These are phyloP conservation scores for Corythoichthys haematopterus DNA, from an alignment of 2,113 vertebrate genomes.

Conservation along the genomic window DNA sequence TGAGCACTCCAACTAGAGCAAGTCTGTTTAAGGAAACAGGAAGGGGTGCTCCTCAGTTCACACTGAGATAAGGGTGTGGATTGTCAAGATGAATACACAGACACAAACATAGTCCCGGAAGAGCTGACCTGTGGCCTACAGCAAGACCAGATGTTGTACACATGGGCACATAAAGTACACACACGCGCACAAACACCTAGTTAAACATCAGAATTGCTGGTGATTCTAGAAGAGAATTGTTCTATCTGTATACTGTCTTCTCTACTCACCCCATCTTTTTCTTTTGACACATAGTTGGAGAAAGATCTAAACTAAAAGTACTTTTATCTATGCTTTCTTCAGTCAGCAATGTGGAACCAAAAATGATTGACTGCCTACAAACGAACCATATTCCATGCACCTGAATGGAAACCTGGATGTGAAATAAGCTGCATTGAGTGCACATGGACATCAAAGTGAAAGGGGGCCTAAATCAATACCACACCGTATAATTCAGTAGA, in stretches of 20 bases:
- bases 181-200: background rate
- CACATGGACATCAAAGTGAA: constrained; percentile 5
- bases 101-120: constrained; percentile 26
- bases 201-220: constrained; percentile 33
- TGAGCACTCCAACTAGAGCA: constrained; percentile 50
- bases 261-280: constrained; percentile 31
- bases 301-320: constrained; percentile 24
- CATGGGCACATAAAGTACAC: background rate
- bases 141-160: constrained; percentile 56
- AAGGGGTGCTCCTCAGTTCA: constrained; percentile 61
- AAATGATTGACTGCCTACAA: background rate
- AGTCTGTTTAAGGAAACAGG: constrained; percentile 68
- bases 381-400: background rate
- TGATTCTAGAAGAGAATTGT: constrained; percentile 20
- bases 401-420: background rate
- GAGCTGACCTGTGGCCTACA: constrained; percentile 44
- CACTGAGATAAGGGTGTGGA: constrained; percentile 61
- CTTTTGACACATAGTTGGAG: constrained; percentile 34
- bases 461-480: background rate
- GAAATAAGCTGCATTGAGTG: constrained; percentile 7
- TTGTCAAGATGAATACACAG: constrained; percentile 31
- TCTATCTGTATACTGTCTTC: constrained; percentile 51
- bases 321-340: constrained; percentile 23
- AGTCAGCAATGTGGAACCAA: constrained; percentile 13
- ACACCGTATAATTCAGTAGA: constrained; percentile 16